Evolutionary conservation across 2,113 vertebrate genomes (phyloP).

Genomic region (Corythornis vintsioides): DNA sequence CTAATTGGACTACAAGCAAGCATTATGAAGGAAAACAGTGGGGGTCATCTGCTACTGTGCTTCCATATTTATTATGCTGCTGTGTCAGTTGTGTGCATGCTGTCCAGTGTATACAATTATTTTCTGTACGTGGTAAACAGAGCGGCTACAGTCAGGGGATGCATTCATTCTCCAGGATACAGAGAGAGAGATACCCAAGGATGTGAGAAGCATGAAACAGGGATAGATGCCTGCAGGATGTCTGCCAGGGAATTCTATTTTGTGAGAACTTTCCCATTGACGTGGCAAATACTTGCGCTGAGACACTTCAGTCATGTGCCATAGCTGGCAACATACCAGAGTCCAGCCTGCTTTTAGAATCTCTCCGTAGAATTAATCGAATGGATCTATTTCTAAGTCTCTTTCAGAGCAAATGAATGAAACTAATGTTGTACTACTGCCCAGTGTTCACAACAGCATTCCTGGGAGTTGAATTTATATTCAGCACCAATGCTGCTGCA

Average conservation of each 20-base stretch:
- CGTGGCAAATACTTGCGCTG: not conserved
- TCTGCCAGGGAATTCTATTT: not conserved
- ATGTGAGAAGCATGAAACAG: not conserved
- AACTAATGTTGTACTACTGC: not conserved
- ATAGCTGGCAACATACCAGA: not conserved
- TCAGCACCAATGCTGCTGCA: rapidly evolving
- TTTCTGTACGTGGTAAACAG: constrained; percentile 10
- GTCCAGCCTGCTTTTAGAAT: not conserved
- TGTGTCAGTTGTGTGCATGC: constrained; percentile 28
- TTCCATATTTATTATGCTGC: not conserved
- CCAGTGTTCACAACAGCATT: not conserved
- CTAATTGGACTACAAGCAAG: not conserved
- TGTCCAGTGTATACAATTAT: not conserved
- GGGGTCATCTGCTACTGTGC: constrained; percentile 26
- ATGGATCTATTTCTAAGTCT: not conserved
- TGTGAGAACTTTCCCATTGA: not conserved
- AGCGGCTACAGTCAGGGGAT: constrained; percentile 36
- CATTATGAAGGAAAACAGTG: not conserved
- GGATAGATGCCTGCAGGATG: not conserved
- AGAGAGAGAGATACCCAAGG: not conserved
- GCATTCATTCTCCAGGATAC: not conserved
- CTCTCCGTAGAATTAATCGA: not conserved
- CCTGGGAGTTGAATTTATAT: not conserved
- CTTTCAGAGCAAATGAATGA: not conserved
- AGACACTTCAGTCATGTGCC: not conserved